Percentiles rank a stretch among this genome's conserved stretches.
These are phyloP conservation scores for Serrognathus titanus DNA, from an alignment of 2,888 invertebrate genomes.

Conservation along the genomic window DNA sequence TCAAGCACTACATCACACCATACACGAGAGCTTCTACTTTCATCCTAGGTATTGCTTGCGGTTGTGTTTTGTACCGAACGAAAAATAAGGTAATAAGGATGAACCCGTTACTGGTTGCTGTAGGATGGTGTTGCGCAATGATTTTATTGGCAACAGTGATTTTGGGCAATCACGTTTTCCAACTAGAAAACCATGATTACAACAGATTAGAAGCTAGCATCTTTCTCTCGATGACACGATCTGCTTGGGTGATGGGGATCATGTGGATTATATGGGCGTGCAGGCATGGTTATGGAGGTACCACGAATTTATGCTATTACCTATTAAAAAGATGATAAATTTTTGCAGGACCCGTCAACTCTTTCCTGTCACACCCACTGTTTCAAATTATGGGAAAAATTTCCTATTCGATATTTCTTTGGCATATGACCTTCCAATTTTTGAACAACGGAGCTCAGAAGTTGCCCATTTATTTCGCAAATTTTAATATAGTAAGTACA, in stretches of 20 bases:
- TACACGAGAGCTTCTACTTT: slow-evolving; percentile 42
- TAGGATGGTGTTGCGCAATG: slow-evolving; percentile 31
- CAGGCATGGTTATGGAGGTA: slow-evolving; percentile 51
- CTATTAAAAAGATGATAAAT: not conserved
- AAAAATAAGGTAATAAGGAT: slow-evolving; percentile 33
- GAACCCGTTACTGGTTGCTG: slow-evolving; percentile 26
- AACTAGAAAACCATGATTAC: slow-evolving; percentile 38
- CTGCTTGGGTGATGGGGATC: slow-evolving; percentile 50
- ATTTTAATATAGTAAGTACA: slow-evolving; percentile 36
- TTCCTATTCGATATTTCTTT: slow-evolving; percentile 42
- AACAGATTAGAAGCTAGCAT: slow-evolving; percentile 40
- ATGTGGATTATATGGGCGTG: slow-evolving; percentile 55
- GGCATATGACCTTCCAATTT: slow-evolving; percentile 39
- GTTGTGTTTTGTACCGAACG: slow-evolving; percentile 37
- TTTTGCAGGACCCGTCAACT: slow-evolving; percentile 34
- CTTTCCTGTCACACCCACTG: slow-evolving; percentile 33
- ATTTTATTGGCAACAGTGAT: slow-evolving; percentile 31
- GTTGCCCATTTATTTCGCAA: slow-evolving; percentile 35
- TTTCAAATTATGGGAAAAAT: slow-evolving; percentile 41
- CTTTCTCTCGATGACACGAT: slow-evolving; percentile 47
- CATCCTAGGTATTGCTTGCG: slow-evolving; percentile 41
- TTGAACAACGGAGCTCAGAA: slow-evolving; percentile 34
- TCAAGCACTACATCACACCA: slow-evolving; percentile 40
- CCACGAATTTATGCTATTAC: not conserved
- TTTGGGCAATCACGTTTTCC: slow-evolving; percentile 37